Evolutionary conservation across 2,888 invertebrate species (phyloP), one percentile per base, ranked within the genome.

Genomic region (Clitarchus hookeri): DNA sequence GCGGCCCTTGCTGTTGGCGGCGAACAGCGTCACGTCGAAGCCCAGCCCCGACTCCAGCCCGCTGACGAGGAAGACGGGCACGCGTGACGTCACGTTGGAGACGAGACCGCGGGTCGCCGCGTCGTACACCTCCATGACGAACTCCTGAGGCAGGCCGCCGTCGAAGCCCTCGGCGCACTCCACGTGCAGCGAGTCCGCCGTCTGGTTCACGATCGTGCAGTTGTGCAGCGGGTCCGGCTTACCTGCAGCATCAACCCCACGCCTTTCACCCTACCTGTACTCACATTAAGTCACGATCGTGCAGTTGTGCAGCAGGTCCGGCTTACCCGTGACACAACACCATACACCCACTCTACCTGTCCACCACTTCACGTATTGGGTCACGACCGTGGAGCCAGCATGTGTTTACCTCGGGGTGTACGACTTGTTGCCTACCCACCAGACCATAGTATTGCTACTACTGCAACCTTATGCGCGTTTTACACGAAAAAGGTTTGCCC

Each of bases 101-200:
- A 94, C 93, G 88, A 93, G 90, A 84, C 92, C 92, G 88, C 92
- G 91, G 87, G 90, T 90, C 92, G 89, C 90, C 90, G 92, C 90
- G 89, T 93, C 93, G 91, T 93, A 94, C 87, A 96, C 94, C 91
- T 96, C 95, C 92, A 96, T 94, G 88, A 95, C 93, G 91, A 96
- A 96, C 90, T 94, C 94, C 91, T 96, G 96, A 87, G 94, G 93
- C 87, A 96, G 92, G 82, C 96, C 96, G 25, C 96, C 96, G 91
- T 96, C 95, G 91, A 96, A 96, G 87, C 96, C 96, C 90, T 95
- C 95, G 44, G 93, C 91, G 91, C 96, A 96, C 91, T 95, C 95
- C 88, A 96, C 94, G 91, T 94, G 94, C 89, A 96, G 91, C 53
- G 95, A 94, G 88, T 95, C 95, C 86, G 94, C 94, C 53, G 96